A percentile compares a stretch with the other conserved stretches of the same genome.
Conservation (phyloP, 2,797 vertebrate genomes). For the Hozukius guyotensis region DNA sequence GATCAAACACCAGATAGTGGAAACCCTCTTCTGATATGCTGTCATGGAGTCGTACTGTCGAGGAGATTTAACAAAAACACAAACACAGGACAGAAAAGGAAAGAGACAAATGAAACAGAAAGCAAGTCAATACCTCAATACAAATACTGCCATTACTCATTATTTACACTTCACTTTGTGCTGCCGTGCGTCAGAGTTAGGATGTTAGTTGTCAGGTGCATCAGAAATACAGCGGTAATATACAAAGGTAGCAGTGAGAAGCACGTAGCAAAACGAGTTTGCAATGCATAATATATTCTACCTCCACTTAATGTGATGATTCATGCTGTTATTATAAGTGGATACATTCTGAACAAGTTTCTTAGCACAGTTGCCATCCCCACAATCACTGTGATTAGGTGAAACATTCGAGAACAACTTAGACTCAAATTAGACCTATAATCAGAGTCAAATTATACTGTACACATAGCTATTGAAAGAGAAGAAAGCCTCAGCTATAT, state of each 20-base stretch:
- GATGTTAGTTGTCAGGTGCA: background rate
- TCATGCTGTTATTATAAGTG: background rate
- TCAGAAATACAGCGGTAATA: background rate
- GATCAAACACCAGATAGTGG: conserved; percentile 99
- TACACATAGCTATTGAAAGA: background rate
- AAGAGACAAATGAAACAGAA: conserved; percentile 14
- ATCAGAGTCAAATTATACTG: background rate
- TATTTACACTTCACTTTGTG: background rate
- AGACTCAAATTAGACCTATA: background rate
- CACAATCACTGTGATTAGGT: background rate
- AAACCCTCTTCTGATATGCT: conserved; percentile 99
- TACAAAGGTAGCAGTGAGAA: background rate
- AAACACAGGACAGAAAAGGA: conserved; percentile 4
- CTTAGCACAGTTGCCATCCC: background rate
- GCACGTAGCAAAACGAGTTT: background rate
- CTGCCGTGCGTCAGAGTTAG: background rate
- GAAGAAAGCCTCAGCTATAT: background rate
- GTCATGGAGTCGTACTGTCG: conserved; percentile 95
- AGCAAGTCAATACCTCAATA: background rate
- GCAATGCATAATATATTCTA: background rate
- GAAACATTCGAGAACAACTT: background rate
- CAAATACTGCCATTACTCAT: background rate
- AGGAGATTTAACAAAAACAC: conserved; percentile 33
- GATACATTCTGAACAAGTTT: background rate
- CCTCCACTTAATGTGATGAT: background rate